phyloP scores from a whole-genome alignment of 37 sponge, comb jelly and placozoan species.

The Mnemiopsis leidyi region DNA sequence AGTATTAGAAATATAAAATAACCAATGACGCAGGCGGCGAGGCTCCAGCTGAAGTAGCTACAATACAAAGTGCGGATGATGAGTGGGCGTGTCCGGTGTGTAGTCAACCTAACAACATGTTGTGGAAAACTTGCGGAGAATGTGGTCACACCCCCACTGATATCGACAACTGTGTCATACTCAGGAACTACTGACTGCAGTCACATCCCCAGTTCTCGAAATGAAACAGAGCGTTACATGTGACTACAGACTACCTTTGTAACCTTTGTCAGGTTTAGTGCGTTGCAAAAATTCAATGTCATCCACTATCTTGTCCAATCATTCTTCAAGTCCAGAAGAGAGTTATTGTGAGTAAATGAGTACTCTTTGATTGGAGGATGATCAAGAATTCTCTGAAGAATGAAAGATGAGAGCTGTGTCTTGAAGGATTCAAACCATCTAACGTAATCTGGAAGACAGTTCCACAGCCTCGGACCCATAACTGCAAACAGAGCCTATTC shows the following conservation, averaged over 20 bases:
- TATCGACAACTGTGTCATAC: constrained; percentile 27
- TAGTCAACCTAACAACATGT: not conserved
- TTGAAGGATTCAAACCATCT: no score
- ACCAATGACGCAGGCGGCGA: not conserved
- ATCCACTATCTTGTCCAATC: no score
- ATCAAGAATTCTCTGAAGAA: no score
- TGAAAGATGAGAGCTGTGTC: no score
- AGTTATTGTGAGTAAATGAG: not conserved
- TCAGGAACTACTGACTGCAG: not conserved
- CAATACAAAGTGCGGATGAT: not conserved
- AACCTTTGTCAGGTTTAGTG: no score
- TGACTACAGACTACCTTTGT: not conserved
- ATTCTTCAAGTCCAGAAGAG: not conserved
- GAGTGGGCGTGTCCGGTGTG: constrained; percentile 60
- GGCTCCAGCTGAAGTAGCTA: not conserved
- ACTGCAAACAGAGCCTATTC: no score
- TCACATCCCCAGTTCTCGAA: not conserved
- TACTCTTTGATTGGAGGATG: no score
- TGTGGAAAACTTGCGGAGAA: not conserved
- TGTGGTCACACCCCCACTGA: constrained; percentile 52
- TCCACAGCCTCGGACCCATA: no score
- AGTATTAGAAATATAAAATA: no score
- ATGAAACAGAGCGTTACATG: not conserved
- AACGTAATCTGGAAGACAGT: no score
- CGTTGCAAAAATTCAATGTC: no score